Percentiles rank a stretch among this genome's conserved stretches.
Evolutionary conservation across 1,140 invertebrate species (phyloP).

Genomic region (Melitaea cinxia): DNA sequence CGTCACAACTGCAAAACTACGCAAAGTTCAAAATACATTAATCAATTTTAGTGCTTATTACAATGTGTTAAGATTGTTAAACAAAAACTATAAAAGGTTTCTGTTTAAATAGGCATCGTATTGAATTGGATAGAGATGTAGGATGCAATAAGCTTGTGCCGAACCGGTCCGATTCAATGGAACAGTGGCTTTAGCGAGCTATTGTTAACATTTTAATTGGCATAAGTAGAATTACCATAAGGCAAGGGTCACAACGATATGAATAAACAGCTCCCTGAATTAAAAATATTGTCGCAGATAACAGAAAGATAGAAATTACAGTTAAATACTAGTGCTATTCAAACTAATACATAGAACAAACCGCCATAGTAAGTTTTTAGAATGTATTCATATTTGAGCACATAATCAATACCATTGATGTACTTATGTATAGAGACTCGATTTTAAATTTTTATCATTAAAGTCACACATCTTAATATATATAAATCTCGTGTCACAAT

Average conservation of each 20-base stretch:
- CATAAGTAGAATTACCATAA: constrained; percentile 53
- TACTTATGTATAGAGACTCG: too few species aligned
- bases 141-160: constrained; percentile 52
- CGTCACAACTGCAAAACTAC: constrained; percentile 7
- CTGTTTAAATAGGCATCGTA: constrained; percentile 22
- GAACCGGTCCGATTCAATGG: constrained; percentile 68
- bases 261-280: constrained; percentile 35
- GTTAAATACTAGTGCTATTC: neutral
- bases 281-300: constrained; percentile 32
- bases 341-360: neutral
- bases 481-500: too few species aligned
- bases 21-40: constrained; percentile 18
- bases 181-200: constrained; percentile 55
- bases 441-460: too few species aligned
- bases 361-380: too few species aligned
- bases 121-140: constrained; percentile 54
- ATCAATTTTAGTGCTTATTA: constrained; percentile 19
- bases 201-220: constrained; percentile 79
- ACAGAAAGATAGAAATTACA: constrained; percentile 3
- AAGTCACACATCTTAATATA: too few species aligned
- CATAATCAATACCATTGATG: too few species aligned
- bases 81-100: constrained; percentile 3
- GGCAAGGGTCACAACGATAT: constrained; percentile 43
- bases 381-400: too few species aligned
- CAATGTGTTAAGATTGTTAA: neutral